phyloP scores from a whole-genome alignment of 2,888 invertebrate species.

The Meteorus colon region DNA sequence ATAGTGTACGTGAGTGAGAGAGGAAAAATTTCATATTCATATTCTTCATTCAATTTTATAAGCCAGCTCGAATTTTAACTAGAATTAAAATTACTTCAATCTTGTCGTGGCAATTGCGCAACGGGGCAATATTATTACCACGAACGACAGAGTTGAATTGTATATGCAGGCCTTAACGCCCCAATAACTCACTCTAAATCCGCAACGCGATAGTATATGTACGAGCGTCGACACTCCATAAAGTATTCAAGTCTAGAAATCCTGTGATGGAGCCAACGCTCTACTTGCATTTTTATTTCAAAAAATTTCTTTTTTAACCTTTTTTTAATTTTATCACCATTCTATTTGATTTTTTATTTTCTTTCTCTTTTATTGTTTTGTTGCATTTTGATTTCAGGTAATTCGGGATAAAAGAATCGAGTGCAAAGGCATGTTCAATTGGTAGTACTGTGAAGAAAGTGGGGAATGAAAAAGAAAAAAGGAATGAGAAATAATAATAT shows the following conservation, averaged over 20 bases:
- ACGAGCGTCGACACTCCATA: conserved; percentile 24
- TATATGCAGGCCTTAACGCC: conserved; percentile 22
- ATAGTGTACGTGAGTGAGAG: not conserved
- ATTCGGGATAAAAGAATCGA: not conserved
- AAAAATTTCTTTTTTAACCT: not conserved
- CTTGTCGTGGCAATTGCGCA: conserved; percentile 13
- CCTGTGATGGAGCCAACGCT: conserved; percentile 17
- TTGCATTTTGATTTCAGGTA: not conserved
- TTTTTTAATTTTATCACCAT: not conserved
- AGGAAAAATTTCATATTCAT: not conserved
- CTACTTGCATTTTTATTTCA: not conserved
- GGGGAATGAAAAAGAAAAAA: not conserved
- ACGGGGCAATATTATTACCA: conserved; percentile 11
- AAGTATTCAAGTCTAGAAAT: conserved; percentile 25
- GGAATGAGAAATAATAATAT: not conserved
- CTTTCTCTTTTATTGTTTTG: no score
- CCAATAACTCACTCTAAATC: conserved; percentile 34
- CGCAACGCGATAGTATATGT: conserved; percentile 5
- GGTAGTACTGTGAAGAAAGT: not conserved
- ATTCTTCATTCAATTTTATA: not conserved
- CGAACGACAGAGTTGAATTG: conserved; percentile 12
- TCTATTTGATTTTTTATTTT: no score
- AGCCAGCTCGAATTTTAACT: not conserved
- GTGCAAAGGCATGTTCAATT: conserved; percentile 28
- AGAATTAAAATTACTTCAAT: conserved; percentile 12